Conservation (phyloP, 1,140 invertebrate species). For the Drosophila cardini region DNA sequence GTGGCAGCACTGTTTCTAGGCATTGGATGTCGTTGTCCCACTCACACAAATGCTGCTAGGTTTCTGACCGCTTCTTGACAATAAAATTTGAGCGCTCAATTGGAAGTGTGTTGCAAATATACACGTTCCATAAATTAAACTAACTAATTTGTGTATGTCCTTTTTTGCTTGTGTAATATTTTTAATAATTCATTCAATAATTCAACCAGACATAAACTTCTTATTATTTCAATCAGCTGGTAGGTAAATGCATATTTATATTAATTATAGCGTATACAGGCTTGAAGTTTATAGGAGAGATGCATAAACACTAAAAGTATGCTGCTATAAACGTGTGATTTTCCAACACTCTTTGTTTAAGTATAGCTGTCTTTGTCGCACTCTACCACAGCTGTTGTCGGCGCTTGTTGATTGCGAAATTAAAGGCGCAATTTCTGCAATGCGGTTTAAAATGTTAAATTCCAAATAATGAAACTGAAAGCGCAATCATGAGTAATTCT, state of each 20-base stretch:
- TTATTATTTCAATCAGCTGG: no score
- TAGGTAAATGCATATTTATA: no score
- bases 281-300: no score
- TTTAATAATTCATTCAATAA: no score
- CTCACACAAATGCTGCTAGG: constrained; percentile 3
- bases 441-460: background rate
- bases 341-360: background rate
- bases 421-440: constrained; percentile 26
- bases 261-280: no score
- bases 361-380: constrained; percentile 16
- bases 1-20: constrained; percentile 4
- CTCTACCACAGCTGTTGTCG: constrained; percentile 9
- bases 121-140: no score
- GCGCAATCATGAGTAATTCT: constrained; percentile 40
- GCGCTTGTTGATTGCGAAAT: constrained; percentile 34
- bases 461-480: background rate
- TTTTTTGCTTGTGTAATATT: no score
- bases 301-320: no score
- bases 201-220: no score
- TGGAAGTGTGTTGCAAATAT: background rate
- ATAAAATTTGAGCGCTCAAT: constrained; percentile 28
- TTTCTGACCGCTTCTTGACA: constrained; percentile 19
- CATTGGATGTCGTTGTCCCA: constrained; percentile 10
- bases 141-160: no score
- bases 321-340: background rate